Base-by-base conservation (phyloP, 2,888 invertebrate genomes). In the Operophtera brumata region DNA sequence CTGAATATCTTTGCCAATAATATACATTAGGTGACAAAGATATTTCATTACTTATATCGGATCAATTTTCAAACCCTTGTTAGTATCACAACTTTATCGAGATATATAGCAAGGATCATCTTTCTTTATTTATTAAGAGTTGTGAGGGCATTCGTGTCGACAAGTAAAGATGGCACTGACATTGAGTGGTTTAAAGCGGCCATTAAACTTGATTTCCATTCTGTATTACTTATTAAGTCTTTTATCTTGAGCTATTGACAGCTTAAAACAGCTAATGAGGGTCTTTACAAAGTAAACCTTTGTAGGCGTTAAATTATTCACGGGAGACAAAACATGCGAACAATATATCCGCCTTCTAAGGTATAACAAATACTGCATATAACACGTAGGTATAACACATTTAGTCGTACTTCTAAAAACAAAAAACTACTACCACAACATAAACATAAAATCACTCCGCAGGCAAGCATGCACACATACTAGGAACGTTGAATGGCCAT, bases 381-480 rank as follows among this genome's bases (percentile, higher is more conserved):
- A 52, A 54, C 30, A 26, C 54, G 66, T 55, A 20, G 20, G 2
- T n/a, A 60, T 54, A 59, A 64, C 56, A 62, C 61, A 62, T 43
- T 46, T 49, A n/a, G n/a, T n/a, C n/a, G n/a, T n/a, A 52, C 44
- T 51, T 35, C 40, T 45, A 50, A 44, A 20, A 48, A 46, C 47
- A 58, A 20, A 46, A 35, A 64, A 63, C 71, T 73, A 77, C 67
- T 71, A 74, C 69, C 67, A 78, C 76, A 68, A 76, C 59, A 60
- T 48, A 64, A 72, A 59, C 55, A 61, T 39, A 57, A 70, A 75
- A 75, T 77, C 80, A 82, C 77, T 77, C 75, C 77, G 75, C 86
- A 86, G 84, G 86, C 85, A 84, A 80, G 82, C 87, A 89, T 86
- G 86, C 87, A 86, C 81, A 82, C 80, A 79, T 73, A 82, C 78